Conservation (phyloP, 2,113 vertebrate species). For the Sceloporus undulatus region DNA sequence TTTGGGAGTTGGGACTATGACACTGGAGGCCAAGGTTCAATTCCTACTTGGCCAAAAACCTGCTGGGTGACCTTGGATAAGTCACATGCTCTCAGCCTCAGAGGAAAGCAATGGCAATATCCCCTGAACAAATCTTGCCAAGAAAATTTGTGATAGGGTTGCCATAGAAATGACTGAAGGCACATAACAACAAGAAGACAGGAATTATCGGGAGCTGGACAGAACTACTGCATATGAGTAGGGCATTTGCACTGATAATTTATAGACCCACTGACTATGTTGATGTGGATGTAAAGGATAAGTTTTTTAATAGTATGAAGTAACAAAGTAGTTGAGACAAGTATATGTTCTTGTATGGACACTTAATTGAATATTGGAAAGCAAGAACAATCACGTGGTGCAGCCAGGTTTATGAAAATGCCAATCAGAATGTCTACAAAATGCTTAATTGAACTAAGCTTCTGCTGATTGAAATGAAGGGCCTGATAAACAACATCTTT, state of each 20-base stretch:
- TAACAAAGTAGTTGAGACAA: not conserved
- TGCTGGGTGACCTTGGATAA: too few relatives aligned
- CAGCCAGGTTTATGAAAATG: not conserved
- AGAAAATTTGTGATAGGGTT: too few relatives aligned
- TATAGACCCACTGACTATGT: not conserved
- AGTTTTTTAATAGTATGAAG: not conserved
- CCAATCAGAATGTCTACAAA: not conserved
- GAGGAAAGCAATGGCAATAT: too few relatives aligned
- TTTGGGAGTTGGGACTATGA: too few relatives aligned
- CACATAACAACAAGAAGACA: not conserved
- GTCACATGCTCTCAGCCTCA: too few relatives aligned
- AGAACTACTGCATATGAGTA: not conserved
- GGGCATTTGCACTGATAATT: not conserved
- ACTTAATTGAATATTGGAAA: not conserved
- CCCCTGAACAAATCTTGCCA: too few relatives aligned
- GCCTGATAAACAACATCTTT: slow-evolving; percentile 73
- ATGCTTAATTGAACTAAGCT: slow-evolving; percentile 57
- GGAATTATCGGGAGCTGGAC: not conserved
- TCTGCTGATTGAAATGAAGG: slow-evolving; percentile 65
- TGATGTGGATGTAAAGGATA: not conserved
- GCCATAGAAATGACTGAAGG: too few relatives aligned
- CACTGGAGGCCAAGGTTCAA: too few relatives aligned
- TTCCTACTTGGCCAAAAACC: too few relatives aligned
- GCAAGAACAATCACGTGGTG: not conserved
- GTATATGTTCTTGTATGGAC: not conserved